Evolutionary conservation across 23 tunicate species (phyloP), one percentile per base, ranked within the genome.

Genomic region (Aplidium turbinatum): DNA sequence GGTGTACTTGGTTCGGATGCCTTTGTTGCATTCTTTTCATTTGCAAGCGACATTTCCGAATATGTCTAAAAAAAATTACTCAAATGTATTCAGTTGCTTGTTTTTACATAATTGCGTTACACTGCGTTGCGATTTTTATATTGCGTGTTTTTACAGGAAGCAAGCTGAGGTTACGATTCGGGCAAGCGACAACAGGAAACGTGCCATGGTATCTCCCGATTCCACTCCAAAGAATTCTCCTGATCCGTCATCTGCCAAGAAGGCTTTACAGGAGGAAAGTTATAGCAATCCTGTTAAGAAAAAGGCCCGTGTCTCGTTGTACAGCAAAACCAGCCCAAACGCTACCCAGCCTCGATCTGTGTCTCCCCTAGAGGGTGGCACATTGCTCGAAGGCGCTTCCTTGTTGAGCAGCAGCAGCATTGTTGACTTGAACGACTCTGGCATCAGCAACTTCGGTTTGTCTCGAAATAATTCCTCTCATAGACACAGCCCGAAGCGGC

Each of bases 261-360:
- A 29, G 35, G 56, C 63, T 2, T 26, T 27, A 38, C 58, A 68
- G 20, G 87, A 81, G 40, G 87, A 82, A 21, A 45, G 33, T 25
- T 88, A 88, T 46, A 68, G 83, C 56, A 88, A 88, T 50, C 96
- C 96, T 18, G 52, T 78, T 13, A 35, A 53, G 55, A 88, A 88
- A 68, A 88, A 88, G 55, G 47, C 56, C 25, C 75, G 96, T 47
- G 96, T 88, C 0, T 88, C 96, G 4, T 72, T 68, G 36, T 64
- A 65, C 60, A 32, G 57, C 16, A 83, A 75, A 39, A 54, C 89
- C 19, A 83, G 89, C 50, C 89, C 89, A 28, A 67, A 47, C 51
- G 11, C 48, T 4, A 57, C 33, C 0, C 38, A 79, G 16, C 87
- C 79, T 24, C 71, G 83, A 2, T 70, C 87, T 54, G 72, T 85